Base-by-base conservation (phyloP, 35 echinoderm and acorn worm species). In the Heliocidaris erythrogramma region DNA sequence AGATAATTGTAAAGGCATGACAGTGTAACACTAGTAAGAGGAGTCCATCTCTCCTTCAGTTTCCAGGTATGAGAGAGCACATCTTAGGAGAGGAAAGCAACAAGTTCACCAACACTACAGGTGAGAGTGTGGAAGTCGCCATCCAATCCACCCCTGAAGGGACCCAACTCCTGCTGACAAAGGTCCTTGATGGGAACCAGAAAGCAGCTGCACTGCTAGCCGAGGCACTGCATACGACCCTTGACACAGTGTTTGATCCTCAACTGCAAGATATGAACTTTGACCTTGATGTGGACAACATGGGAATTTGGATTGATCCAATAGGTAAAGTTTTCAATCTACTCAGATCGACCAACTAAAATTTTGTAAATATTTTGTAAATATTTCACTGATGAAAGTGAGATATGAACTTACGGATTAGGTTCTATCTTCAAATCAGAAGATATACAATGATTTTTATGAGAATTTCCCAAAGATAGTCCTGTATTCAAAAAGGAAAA, bases 231-330 rank as follows among this genome's bases (percentile, higher is more conserved):
- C 96, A 97, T 59, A 92, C 94, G 29, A 94, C 95, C 35, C 71
- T 96, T 11, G 56, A 60, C 30, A 47, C 90, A 35, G 69, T 42
- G n/a, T 59, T 95, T 4, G 95, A 95, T 86, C 24, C 92, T 48
- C 47, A 78, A 60, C 60, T 97, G 7, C 78, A 65, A 31, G 32
- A 93, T 30, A 10, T 99, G 18, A 48, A 60, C 27, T 50, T 96
- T n/a, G 97, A 99, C 56, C 21, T 99, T 29, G 98, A 99, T 95
- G 29, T 97, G 2, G 92, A 97, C 48, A 93, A 48, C 2, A 32
- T 99, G 4, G 98, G 97, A 13, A 97, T 99, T 31, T 99, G 98
- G 98, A 99, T 99, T 53, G 98, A 99, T 94, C 98, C 98, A 65
- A 99, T 99, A 49, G 98, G 98, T 99, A 85, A 97, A 85, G 69